phyloP scores from a whole-genome alignment of 2,888 invertebrate genomes.

The Lycia hirtaria region DNA sequence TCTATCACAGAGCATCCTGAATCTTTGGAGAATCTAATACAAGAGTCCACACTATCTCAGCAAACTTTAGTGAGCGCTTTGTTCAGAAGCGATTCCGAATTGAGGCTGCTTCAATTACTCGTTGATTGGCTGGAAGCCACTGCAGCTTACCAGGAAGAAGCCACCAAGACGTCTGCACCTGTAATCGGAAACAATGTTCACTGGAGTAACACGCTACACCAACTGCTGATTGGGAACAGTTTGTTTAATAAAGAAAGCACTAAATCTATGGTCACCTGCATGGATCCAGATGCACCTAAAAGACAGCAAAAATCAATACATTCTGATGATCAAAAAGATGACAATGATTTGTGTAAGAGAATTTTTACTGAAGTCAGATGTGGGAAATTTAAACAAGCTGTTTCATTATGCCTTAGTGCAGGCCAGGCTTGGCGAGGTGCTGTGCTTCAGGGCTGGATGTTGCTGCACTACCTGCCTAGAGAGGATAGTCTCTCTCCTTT shows the following conservation, averaged over 20 bases:
- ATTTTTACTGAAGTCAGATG: slow-evolving; percentile 92
- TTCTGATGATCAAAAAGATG: slow-evolving; percentile 94
- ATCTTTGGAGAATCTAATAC: slow-evolving; percentile 76
- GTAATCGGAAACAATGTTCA: slow-evolving; percentile 88
- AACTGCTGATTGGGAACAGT: slow-evolving; percentile 85
- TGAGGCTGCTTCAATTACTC: slow-evolving; percentile 91
- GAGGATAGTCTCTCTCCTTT: slow-evolving; percentile 73
- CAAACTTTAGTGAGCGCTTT: slow-evolving; percentile 70
- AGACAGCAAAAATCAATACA: slow-evolving; percentile 92
- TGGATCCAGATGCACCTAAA: slow-evolving; percentile 96
- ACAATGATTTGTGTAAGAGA: slow-evolving; percentile 80
- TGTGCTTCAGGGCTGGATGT: slow-evolving; percentile 94
- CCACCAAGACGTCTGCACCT: slow-evolving; percentile 74
- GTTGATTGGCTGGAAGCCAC: slow-evolving; percentile 97
- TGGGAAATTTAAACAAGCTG: slow-evolving; percentile 94
- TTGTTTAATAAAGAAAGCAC: slow-evolving; percentile 77
- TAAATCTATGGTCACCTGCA: slow-evolving; percentile 85
- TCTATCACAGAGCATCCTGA: slow-evolving; percentile 87
- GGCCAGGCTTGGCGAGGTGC: slow-evolving; percentile 97
- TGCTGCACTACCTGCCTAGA: slow-evolving; percentile 94
- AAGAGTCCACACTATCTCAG: slow-evolving; percentile 71
- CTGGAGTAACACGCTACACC: slow-evolving; percentile 96
- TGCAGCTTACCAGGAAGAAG: slow-evolving; percentile 91
- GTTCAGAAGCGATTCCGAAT: slow-evolving; percentile 81
- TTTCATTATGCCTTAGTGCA: slow-evolving; percentile 92